Evolutionary conservation across 1,140 invertebrate genomes (phyloP), one percentile per base, ranked within the genome.

Genomic region (Amphibalanus amphitrite): DNA sequence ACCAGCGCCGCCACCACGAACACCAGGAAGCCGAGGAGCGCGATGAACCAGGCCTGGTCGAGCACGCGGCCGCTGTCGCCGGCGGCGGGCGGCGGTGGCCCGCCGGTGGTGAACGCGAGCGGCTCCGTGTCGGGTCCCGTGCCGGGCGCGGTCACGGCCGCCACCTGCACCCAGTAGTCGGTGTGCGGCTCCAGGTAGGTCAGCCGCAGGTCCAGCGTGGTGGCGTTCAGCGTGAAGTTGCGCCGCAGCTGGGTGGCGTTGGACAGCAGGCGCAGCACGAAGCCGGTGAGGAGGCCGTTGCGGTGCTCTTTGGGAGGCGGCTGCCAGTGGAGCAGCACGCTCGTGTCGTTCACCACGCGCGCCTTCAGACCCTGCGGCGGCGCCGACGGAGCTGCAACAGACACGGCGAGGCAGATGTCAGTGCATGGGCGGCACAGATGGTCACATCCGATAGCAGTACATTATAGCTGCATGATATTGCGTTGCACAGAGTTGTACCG

Each of bases 21-120:
- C 33, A 74, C 71, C 33, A 75, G 38, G 20, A 74, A 74, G 59
- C 74, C 70, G 28, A 75, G 38, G n/a, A 75, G 68, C 29, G 72
- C 74, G 0, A 72, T 29, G 26, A 75, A 70, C 75, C 75, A 75
- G 28, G 69, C 20, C 0, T 67, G 8, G 73, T 71, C 25, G 25
- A 25, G 13, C 13, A 59, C 13, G 25, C 47, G 47, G 13, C 47
- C 13, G 47, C 25, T 13, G 13, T 13, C 47, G 13, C 13, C 25
- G 13, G 25, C 47, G 13, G 47, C 25, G 13, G 47, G 13, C 47
- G 25, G 13, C 47, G 47, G 13, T 25, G 13, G 13, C 13, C 25
- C 47, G 47, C 47, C 70, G 29, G 68, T 38, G 29, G 71, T 29
- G 38, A 71, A 72, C 8, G 28, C 69, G 17, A 71, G 69, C 28